Conservation (phyloP, 2,113 vertebrate species). For the Cricetomys ansorgei region DNA sequence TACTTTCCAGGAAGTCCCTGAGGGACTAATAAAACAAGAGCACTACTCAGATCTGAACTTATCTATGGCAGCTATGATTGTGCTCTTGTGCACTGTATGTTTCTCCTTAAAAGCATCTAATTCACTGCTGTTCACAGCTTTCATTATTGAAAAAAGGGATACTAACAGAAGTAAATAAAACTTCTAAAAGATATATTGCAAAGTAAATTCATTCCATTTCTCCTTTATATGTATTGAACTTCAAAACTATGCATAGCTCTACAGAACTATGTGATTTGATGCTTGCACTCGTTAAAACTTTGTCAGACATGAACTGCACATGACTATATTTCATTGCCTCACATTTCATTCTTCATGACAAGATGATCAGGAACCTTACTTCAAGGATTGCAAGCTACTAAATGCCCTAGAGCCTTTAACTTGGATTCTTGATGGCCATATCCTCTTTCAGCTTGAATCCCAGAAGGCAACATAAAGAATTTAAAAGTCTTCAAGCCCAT, state of each 20-base stretch:
- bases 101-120: conserved; percentile 48
- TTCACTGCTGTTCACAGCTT: not conserved
- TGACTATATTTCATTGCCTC: not conserved
- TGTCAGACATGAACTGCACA: not conserved
- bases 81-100: not conserved
- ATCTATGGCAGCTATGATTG: conserved; percentile 41
- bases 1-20: not conserved
- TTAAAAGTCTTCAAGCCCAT: not conserved
- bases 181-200: conserved; percentile 53
- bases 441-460: not conserved
- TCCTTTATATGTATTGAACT: conserved; percentile 43
- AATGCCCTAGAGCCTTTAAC: not conserved
- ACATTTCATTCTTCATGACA: not conserved
- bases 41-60: conserved; percentile 17
- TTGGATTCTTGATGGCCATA: not conserved
- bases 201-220: conserved; percentile 22
- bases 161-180: conserved; percentile 58
- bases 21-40: conserved; percentile 71
- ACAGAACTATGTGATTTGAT: conserved; percentile 30
- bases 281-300: not conserved
- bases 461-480: not conserved
- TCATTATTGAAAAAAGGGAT: not conserved
- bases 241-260: not conserved
- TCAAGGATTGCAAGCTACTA: not conserved
- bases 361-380: not conserved